phyloP scores from a whole-genome alignment of 1,140 invertebrate species.

The Pemphigus obesinymphae region DNA sequence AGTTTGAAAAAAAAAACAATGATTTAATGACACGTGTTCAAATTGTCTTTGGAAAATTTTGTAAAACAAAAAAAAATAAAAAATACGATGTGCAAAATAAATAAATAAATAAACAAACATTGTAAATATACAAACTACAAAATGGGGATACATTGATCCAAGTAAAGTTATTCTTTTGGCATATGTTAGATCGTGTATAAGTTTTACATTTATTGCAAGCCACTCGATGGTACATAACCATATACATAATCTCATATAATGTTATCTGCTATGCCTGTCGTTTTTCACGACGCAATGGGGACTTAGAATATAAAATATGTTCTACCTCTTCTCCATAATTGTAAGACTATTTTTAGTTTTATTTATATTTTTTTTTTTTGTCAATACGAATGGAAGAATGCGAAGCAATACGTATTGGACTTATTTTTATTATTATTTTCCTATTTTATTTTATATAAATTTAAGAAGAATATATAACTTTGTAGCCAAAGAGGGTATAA shows the following conservation, averaged over 20 bases:
- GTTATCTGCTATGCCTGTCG: not conserved
- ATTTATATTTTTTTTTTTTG: not conserved
- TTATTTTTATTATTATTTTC: slow-evolving; percentile 28
- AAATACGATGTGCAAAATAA: not conserved
- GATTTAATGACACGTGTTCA: too few species aligned
- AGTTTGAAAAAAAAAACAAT: too few species aligned
- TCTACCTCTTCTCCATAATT: not conserved
- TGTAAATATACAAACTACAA: not conserved
- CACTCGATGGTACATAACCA: not conserved
- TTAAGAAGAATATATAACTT: slow-evolving; percentile 18
- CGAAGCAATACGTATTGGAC: not conserved
- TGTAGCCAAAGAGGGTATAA: slow-evolving; percentile 9
- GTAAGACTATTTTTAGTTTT: not conserved
- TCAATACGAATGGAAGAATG: not conserved
- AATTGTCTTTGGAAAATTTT: too few species aligned
- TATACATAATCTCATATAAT: not conserved
- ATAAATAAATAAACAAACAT: not conserved
- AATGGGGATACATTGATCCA: not conserved
- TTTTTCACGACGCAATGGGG: slow-evolving; percentile 23
- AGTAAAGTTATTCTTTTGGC: not conserved
- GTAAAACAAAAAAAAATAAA: too few species aligned
- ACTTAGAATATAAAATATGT: slow-evolving; percentile 11
- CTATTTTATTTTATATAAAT: slow-evolving; percentile 10
- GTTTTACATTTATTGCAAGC: slow-evolving; percentile 32
- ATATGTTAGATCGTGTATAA: not conserved